Conservation (phyloP, 2,113 vertebrate genomes). For the Tichodroma muraria region DNA sequence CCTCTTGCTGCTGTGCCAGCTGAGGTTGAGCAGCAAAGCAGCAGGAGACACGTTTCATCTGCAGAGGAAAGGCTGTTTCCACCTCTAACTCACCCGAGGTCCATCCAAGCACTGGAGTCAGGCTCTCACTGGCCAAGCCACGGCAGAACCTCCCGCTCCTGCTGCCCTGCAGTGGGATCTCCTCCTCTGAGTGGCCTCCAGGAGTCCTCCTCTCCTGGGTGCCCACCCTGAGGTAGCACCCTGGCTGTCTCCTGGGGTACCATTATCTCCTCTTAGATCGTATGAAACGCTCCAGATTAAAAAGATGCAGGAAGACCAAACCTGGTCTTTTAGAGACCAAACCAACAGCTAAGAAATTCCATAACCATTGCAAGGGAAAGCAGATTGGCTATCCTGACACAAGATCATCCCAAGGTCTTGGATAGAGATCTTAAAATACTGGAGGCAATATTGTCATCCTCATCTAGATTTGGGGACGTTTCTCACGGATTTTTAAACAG, state of each 20-base stretch:
- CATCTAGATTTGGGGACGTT: background rate
- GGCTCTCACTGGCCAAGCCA: background rate
- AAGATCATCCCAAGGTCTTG: background rate
- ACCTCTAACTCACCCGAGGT: background rate
- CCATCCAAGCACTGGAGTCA: background rate
- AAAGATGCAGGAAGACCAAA: background rate
- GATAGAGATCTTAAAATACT: background rate
- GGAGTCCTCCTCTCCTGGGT: background rate
- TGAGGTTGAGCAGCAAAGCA: background rate
- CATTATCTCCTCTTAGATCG: background rate
- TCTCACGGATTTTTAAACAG: background rate
- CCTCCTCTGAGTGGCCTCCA: background rate
- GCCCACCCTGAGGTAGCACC: background rate
- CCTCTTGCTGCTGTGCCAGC: background rate
- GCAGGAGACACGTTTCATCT: accelerated
- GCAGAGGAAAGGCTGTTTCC: background rate
- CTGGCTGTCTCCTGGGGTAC: background rate
- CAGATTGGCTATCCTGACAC: background rate
- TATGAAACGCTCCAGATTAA: background rate
- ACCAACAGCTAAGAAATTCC: background rate
- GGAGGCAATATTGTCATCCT: no score
- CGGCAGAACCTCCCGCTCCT: background rate
- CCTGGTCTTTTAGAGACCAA: background rate
- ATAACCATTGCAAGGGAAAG: background rate
- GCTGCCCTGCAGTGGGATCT: background rate